Conservation (phyloP, 2,888 invertebrate genomes). For the Phanerotoma sp. region DNA sequence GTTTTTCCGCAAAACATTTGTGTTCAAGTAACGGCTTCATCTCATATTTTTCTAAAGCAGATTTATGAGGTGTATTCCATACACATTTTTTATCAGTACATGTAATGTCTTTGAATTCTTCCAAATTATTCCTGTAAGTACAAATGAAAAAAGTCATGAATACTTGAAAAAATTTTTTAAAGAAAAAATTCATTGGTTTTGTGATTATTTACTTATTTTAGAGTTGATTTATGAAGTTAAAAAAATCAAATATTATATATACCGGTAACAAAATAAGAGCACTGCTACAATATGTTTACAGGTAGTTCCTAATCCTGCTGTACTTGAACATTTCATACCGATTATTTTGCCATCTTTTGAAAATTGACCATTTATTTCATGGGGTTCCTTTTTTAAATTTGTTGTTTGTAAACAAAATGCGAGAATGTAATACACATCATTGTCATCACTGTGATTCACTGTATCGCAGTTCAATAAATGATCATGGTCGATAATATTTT, state of each 20-base stretch:
- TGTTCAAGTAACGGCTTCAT: neutral
- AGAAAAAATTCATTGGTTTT: neutral
- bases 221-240: neutral
- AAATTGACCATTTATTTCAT: neutral
- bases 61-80: slow-evolving; percentile 9
- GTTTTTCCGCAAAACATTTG: slow-evolving; percentile 2
- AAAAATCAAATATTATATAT: slow-evolving; percentile 7
- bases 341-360: neutral
- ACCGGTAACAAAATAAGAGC: slow-evolving; percentile 19
- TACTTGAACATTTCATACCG: neutral
- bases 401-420: slow-evolving; percentile 4
- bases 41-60: slow-evolving; percentile 3
- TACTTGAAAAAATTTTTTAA: too few species aligned
- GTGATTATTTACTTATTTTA: neutral
- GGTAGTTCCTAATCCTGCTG: slow-evolving; percentile 9
- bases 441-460: neutral
- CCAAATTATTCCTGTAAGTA: slow-evolving; percentile 3
- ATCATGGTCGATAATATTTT: neutral
- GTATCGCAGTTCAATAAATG: neutral
- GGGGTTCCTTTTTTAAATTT: neutral
- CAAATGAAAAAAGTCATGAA: too few species aligned
- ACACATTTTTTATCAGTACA: slow-evolving; percentile 14
- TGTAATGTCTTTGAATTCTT: neutral
- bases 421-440: neutral
- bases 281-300: slow-evolving; percentile 24